Percentiles rank a stretch among this genome's conserved stretches.
These are phyloP conservation scores for Botia almorhae DNA, from an alignment of 2,797 vertebrate species.

Conservation along the genomic window DNA sequence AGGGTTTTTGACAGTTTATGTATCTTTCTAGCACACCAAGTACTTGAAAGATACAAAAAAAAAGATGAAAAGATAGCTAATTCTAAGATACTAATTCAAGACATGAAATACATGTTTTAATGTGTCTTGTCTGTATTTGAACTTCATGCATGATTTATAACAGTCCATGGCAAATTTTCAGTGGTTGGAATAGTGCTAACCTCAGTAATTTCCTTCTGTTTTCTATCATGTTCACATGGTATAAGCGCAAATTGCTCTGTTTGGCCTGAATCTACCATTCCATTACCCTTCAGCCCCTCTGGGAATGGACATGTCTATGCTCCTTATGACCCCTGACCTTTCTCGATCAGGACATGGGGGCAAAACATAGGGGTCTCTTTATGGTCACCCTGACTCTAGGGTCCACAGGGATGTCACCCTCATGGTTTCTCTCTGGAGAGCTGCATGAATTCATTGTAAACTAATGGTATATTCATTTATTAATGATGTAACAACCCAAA, in stretches of 20 bases:
- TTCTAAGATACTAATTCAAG: background rate
- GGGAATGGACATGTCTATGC: conserved; percentile 77
- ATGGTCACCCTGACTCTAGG: conserved; percentile 66
- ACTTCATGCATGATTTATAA: conserved; percentile 61
- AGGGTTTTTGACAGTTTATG: too few species aligned
- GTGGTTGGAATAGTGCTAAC: conserved; percentile 65
- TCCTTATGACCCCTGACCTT: conserved; percentile 85
- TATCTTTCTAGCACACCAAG: too few species aligned
- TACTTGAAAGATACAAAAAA: too few species aligned
- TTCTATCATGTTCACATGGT: conserved; percentile 63
- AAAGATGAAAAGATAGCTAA: too few species aligned
- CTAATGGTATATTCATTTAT: conserved; percentile 30
- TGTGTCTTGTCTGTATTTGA: background rate
- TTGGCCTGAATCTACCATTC: conserved; percentile 79
- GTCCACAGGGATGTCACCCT: conserved; percentile 60
- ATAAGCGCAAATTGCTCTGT: conserved; percentile 72
- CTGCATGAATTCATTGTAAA: conserved; percentile 10
- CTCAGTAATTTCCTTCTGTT: conserved; percentile 64
- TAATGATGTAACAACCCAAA: background rate
- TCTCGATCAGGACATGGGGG: conserved; percentile 74
- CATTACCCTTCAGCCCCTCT: conserved; percentile 81
- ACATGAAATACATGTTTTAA: background rate
- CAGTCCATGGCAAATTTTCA: conserved; percentile 67
- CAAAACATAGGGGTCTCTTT: conserved; percentile 79
- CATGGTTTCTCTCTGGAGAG: conserved; percentile 27